phyloP scores from a whole-genome alignment of 2,888 invertebrate species.

The Rhimphoctona megacephalus region DNA sequence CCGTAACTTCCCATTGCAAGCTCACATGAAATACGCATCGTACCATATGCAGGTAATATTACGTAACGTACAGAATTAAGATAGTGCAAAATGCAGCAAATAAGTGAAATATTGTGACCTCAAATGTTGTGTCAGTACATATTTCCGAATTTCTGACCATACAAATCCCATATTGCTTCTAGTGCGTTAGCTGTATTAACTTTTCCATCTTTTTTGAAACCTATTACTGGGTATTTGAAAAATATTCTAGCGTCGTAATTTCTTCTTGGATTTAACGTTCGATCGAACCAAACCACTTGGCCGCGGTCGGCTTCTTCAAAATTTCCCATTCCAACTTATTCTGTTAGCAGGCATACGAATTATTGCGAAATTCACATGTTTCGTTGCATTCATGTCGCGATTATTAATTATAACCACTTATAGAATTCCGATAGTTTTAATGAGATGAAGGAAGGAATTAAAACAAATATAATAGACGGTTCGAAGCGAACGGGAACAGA shows the following conservation, averaged over 20 bases:
- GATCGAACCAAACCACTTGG: neutral
- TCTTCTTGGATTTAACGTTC: neutral
- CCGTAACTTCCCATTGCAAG: neutral
- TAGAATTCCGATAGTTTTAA: constrained; percentile 18
- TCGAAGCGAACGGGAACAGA: constrained; percentile 15
- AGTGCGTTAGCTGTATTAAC: neutral
- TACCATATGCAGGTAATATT: neutral
- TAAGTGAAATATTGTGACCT: neutral
- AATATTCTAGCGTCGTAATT: neutral
- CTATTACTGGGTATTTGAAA: neutral
- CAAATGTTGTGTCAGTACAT: neutral
- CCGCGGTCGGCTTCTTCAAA: neutral
- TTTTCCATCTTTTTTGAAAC: neutral
- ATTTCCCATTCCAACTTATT: neutral
- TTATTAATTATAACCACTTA: neutral
- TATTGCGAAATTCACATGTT: neutral
- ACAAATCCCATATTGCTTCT: neutral
- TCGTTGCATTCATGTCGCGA: neutral
- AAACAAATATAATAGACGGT: neutral
- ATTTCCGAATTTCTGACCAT: neutral
- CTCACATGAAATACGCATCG: neutral
- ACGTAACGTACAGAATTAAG: neutral
- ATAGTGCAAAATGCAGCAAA: neutral
- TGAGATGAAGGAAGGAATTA: neutral
- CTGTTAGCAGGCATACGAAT: neutral